A percentile compares a stretch with the other conserved stretches of the same genome.
These are phyloP conservation scores for Amphiduros pacificus DNA, from an alignment of 2,888 invertebrate species.

Conservation along the genomic window DNA sequence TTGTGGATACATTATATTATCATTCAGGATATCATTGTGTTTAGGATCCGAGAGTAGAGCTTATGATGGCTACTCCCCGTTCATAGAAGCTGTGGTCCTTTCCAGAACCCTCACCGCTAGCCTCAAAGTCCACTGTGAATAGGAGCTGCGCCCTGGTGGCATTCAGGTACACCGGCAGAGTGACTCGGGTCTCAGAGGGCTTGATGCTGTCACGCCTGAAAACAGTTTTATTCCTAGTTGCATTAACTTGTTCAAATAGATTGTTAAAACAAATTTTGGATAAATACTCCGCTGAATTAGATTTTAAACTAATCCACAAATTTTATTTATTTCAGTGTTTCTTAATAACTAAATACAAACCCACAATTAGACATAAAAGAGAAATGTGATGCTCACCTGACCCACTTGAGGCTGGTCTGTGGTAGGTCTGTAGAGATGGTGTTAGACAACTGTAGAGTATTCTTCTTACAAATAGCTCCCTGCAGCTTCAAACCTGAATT, in stretches of 20 bases:
- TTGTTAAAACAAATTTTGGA: background rate
- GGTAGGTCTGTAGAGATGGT: conserved; percentile 94
- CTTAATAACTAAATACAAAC: too few relatives aligned
- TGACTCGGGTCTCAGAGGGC: conserved; percentile 65
- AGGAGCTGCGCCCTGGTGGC: conserved; percentile 91
- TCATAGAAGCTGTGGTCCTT: conserved; percentile 93
- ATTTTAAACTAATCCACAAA: background rate
- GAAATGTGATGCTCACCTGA: conserved; percentile 64
- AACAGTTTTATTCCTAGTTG: background rate
- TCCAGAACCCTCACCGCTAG: conserved; percentile 82
- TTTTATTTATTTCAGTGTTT: background rate
- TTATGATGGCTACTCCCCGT: conserved; percentile 93
- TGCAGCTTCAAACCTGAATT: conserved; percentile 88
- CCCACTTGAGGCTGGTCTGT: conserved; percentile 86
- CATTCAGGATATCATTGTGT: background rate
- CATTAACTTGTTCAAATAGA: background rate
- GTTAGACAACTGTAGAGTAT: conserved; percentile 85
- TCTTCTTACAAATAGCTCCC: conserved; percentile 91
- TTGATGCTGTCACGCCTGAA: conserved; percentile 23
- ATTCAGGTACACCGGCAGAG: conserved; percentile 95
- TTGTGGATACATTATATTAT: too few relatives aligned
- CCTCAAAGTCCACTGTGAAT: conserved; percentile 92
- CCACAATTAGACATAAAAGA: background rate
- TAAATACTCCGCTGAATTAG: background rate
- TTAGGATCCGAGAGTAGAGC: conserved; percentile 68